Evolutionary conservation across 2,113 vertebrate genomes (phyloP).

Genomic region (Nothoprocta perdicaria): DNA sequence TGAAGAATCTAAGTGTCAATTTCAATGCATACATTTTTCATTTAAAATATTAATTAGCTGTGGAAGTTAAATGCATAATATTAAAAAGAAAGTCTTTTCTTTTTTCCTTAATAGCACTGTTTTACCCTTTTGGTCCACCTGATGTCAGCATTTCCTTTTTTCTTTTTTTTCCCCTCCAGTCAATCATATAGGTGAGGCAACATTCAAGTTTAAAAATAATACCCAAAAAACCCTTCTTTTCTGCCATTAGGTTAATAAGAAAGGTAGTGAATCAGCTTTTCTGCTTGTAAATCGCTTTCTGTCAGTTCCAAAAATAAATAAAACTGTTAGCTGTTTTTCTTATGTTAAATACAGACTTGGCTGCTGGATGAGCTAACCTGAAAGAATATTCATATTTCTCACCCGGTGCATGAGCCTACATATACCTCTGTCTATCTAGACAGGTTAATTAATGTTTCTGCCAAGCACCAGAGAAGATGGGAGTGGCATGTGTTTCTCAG

Average conservation of each 20-base stretch:
- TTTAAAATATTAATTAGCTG: background rate
- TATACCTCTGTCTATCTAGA: conserved; percentile 37
- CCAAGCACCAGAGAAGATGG: background rate
- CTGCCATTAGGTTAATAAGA: background rate
- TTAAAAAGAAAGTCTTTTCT: background rate
- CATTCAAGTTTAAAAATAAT: background rate
- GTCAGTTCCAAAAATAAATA: background rate
- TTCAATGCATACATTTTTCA: background rate
- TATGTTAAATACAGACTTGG: conserved; percentile 18
- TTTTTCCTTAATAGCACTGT: background rate
- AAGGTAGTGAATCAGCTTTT: background rate
- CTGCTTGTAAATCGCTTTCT: background rate
- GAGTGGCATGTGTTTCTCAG: conserved; percentile 30
- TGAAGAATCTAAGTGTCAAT: background rate
- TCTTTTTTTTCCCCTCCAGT: background rate
- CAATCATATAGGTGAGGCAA: background rate
- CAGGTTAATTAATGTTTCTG: conserved; percentile 74
- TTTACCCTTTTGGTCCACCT: conserved; percentile 51
- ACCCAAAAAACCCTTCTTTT: background rate
- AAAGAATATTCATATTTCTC: conserved; percentile 41
- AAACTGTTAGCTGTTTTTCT: conserved; percentile 13
- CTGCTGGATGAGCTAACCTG: conserved; percentile 22
- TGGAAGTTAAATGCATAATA: background rate
- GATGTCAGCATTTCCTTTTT: conserved; percentile 58
- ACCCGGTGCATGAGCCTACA: conserved; percentile 60